These are phyloP conservation scores for Chionomys nivalis DNA, from an alignment of 2,113 vertebrate species.

Conservation along the genomic window DNA sequence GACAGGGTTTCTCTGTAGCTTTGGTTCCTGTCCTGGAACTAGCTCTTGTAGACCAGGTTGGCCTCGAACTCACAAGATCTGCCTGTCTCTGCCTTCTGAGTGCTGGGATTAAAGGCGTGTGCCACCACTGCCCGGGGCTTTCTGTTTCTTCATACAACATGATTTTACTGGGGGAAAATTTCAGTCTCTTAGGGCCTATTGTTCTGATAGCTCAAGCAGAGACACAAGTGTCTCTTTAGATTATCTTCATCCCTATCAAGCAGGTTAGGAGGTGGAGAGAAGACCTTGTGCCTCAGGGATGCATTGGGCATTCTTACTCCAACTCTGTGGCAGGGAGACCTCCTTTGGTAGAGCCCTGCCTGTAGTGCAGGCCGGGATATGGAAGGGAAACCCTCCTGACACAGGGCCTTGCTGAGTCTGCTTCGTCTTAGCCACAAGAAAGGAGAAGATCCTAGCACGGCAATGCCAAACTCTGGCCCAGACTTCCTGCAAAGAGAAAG, in stretches of 20 bases:
- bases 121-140: no score
- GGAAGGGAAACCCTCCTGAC: background rate
- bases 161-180: background rate
- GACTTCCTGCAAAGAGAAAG: background rate
- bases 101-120: no score
- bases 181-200: background rate
- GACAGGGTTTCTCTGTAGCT: no score
- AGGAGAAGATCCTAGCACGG: background rate
- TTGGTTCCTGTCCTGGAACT: no score
- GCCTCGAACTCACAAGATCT: no score
- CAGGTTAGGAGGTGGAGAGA: background rate
- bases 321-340: background rate
- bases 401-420: background rate
- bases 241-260: background rate
- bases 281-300: background rate
- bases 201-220: background rate
- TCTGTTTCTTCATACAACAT: background rate
- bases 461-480: background rate
- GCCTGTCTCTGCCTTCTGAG: no score
- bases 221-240: background rate
- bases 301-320: background rate
- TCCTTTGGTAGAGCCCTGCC: background rate
- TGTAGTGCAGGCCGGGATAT: background rate
- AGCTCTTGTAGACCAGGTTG: no score
- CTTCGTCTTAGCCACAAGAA: background rate